Evolutionary conservation across 2,797 vertebrate species (phyloP), one percentile per base, ranked within the genome.

Genomic region (Tachyglossus aculeatus): DNA sequence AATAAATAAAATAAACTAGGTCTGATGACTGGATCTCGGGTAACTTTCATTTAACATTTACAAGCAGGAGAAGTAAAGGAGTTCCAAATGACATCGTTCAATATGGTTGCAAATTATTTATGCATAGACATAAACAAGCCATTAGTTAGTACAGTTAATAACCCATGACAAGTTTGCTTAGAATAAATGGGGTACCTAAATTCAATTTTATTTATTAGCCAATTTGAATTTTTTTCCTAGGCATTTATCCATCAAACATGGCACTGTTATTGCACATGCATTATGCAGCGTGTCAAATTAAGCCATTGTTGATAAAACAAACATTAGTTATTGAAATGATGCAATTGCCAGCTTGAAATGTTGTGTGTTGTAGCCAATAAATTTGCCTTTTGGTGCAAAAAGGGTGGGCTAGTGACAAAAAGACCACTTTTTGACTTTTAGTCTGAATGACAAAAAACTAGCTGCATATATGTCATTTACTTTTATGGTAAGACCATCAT

Each of bases 221-320:
- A 88, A 90, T 91, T 88, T 82, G 48, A 81, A 71, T 88, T 90
- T 83, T 89, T 88, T 90, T 82, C 77, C 76, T 84, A 81, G 82
- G 84, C 86, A 83, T 93, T 93, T 93, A 93, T 93, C 86, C 78
- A 89, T 93, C 91, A 92, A 87, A 87, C 58, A 77, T 79, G 85
- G 73, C 77, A 90, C 80, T 78, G 73, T 89, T 91, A 93, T 86
- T 90, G 88, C 87, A 85, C 80, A 89, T 83, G 78, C 76, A 90
- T 94, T 92, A 94, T 90, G 88, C 82, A 86, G 82, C 79, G 76
- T 87, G 89, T 92, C 92, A 93, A 83, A 93, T 94, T 90, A 94
- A 93, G 91, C 76, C 78, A 87, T 72, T 89, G 88, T 88, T 93
- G 91, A 92, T 92, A 90, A 92, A 93, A 90, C 85, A 93, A 93